Conservation (phyloP, 2,888 invertebrate genomes). For the Hipparchia semele region DNA sequence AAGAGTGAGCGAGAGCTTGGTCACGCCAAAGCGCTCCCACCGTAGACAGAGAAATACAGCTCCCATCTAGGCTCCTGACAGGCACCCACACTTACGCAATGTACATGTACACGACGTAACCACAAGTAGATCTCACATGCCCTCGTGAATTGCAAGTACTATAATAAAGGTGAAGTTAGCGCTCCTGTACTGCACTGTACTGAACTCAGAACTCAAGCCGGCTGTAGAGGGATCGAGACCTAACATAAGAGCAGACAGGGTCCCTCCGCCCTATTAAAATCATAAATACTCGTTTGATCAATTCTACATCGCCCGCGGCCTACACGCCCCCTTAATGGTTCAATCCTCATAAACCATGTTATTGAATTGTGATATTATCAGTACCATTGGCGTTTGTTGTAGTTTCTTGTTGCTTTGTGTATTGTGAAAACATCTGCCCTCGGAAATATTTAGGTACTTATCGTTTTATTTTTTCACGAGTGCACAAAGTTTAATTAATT, state of each 20-base stretch:
- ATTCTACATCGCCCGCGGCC: constrained; percentile 7
- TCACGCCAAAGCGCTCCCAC: no score
- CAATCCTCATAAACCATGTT: constrained; percentile 20
- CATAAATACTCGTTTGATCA: constrained; percentile 22
- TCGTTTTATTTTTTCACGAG: neutral
- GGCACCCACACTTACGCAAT: no score
- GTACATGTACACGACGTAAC: no score
- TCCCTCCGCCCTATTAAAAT: constrained; percentile 15
- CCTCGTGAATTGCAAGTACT: no score
- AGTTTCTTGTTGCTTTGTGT: constrained; percentile 13
- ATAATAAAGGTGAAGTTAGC: no score
- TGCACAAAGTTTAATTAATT: no score
- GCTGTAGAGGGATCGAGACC: neutral
- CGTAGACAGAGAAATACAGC: no score
- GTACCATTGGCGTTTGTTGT: constrained; percentile 15
- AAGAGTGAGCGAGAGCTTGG: no score
- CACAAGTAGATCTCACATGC: no score
- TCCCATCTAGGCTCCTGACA: no score
- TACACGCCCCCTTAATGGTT: constrained; percentile 18
- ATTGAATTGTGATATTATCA: constrained; percentile 23
- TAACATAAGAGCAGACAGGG: neutral
- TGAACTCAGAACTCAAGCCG: neutral
- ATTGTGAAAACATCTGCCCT: neutral
- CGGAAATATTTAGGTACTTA: neutral
- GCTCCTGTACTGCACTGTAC: neutral